Evolutionary conservation across 2,888 invertebrate species (phyloP).

Genomic region (Phania funesta): DNA sequence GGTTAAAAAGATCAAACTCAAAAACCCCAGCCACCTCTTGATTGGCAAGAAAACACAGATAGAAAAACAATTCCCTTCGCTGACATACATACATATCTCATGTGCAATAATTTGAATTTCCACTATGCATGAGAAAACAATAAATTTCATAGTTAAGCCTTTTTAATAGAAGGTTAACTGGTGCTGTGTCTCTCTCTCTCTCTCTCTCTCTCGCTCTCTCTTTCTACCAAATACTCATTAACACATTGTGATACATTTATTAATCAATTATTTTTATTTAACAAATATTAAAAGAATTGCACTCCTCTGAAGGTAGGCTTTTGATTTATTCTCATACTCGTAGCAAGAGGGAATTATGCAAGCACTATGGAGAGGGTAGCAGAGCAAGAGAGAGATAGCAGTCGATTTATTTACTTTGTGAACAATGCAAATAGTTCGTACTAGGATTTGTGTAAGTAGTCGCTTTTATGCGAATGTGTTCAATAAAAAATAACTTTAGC

Average conservation of each 20-base stretch:
- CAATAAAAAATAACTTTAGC: background rate
- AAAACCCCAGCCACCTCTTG: background rate
- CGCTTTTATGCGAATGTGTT: background rate
- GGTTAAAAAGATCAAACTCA: slow-evolving; percentile 26
- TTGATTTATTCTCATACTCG: background rate
- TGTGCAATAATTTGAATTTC: slow-evolving; percentile 9
- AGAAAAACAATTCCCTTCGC: background rate
- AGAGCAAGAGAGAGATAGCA: background rate
- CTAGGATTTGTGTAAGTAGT: background rate
- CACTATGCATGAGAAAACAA: background rate
- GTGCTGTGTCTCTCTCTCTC: background rate
- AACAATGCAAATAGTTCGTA: too few relatives aligned
- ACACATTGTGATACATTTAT: background rate
- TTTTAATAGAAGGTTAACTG: slow-evolving; percentile 7
- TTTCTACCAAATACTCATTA: background rate
- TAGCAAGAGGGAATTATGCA: background rate
- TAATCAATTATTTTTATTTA: background rate
- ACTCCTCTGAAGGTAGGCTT: background rate
- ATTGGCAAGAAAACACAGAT: background rate
- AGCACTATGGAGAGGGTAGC: too few relatives aligned
- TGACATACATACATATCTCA: background rate
- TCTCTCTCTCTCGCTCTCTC: background rate
- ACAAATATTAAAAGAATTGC: background rate
- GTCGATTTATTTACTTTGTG: too few relatives aligned
- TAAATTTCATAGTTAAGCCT: background rate